Evolutionary conservation across 2,888 invertebrate genomes (phyloP), one percentile per base, ranked within the genome.

Genomic region (Andrena fulva): DNA sequence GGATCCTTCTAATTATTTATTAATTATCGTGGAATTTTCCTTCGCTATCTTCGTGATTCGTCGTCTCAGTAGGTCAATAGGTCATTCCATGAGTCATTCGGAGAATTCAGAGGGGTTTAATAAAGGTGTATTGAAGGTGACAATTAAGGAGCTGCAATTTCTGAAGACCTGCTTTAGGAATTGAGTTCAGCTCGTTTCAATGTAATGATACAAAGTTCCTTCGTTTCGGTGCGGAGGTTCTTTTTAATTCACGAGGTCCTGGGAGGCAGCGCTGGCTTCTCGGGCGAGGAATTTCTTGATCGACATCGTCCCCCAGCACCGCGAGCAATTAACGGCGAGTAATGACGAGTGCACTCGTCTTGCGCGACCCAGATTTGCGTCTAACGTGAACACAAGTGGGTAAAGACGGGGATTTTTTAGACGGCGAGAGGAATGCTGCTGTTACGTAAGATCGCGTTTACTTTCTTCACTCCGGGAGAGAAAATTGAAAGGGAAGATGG

Each of bases 321-420:
- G 62, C 33, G 60, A 77, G 80, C 72, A 80, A 80, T 80, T 80
- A 80, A 80, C 80, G 72, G 67, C 24, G 29, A 72, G 67, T 62
- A 80, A 80, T 63, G 69, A 70, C 69, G 59, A 48, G 54, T 70
- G 48, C 59, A 59, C 69, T 56, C 69, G 69, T 70, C 69, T 27
- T 56, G 56, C 56, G 24, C 56, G 56, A 56, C 56, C 56, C 24
- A 56, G 24, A 56, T 56, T 56, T 56, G 24, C 56, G 24, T 56
- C 56, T 20, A 56, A 24, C 27, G 56, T 56, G 24, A 27, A 56
- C 24, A 4, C 24, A 24, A 56, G 56, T 24, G 24, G 24, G 56
- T 24, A 56, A 56, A 56, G 56, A 56, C 24, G 24, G 10, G 12
- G 56, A 56, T 56, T 56, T 56, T 42, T 56, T 56, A 56, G 24